Evolutionary conservation across 2,888 invertebrate genomes (phyloP), one percentile per base, ranked within the genome.

Genomic region (Caprella mutica): DNA sequence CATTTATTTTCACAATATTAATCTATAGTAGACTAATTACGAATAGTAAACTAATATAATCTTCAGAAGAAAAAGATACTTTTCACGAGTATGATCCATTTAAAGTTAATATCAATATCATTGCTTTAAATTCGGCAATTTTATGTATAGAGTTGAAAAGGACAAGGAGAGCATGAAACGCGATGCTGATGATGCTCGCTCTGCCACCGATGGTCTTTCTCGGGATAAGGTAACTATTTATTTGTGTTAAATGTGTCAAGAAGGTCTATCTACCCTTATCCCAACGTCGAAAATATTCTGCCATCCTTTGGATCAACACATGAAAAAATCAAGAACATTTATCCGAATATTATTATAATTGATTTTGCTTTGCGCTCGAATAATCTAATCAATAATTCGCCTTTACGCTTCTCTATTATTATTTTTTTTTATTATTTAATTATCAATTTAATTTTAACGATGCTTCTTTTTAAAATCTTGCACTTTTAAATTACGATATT

Each of bases 211-310:
- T 40, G 56, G 51, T 17, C 56, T 62, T 23, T 50, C 55, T 9
- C 56, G 62, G 9, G 62, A 62, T 51, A 62, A 62, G 62, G 62
- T 62, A 62, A 62, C 35, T 23, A n/a, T n/a, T n/a, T n/a, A n/a
- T n/a, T n/a, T n/a, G n/a, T n/a, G n/a, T n/a, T 24, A 40, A 39
- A 26, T 19, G 6, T 9, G 40, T 21, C 26, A 21, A 19, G 39
- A 21, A 53, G 42, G 27, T 19, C 8, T 42, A 19, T n/a, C 42
- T 23, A 19, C 21, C 6, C 42, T 42, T n/a, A 42, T 19, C n/a
- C 8, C 21, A 42, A 9, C 42, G 17, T n/a, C n/a, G n/a, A 9
- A n/a, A 42, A 9, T 23, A 4, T 48, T 48, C 5, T 5, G 4
- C 21, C 5, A 14, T 43, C 21, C 21, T 43, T 43, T 43, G 19